Conservation (phyloP, 1,140 invertebrate species). For the Drosophila setifemur region DNA sequence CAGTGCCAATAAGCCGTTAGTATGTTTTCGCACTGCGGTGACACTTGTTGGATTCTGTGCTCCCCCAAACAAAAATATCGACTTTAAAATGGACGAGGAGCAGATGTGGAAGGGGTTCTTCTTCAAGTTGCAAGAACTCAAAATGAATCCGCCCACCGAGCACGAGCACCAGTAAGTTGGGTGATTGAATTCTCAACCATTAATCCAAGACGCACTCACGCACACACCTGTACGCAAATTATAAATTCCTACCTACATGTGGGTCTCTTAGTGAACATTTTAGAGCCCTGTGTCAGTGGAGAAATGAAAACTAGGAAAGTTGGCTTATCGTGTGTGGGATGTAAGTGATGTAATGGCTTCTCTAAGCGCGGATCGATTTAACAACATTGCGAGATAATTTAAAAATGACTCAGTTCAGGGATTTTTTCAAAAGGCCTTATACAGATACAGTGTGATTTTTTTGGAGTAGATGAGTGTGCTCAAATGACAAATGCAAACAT, state of each 20-base stretch:
- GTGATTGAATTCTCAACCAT: neutral
- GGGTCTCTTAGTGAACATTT: constrained; percentile 18
- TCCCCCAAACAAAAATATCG: neutral
- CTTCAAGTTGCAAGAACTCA: constrained; percentile 84
- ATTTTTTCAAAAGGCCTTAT: constrained; percentile 6
- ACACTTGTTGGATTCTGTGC: constrained; percentile 37
- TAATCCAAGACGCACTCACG: neutral
- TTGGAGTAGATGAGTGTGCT: neutral
- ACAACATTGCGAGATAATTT: neutral
- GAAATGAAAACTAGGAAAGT: constrained; percentile 16
- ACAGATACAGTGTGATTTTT: no score
- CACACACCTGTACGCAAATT: neutral
- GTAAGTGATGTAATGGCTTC: constrained; percentile 22
- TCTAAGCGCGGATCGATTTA: constrained; percentile 20
- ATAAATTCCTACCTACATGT: constrained; percentile 13
- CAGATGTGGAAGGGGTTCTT: constrained; percentile 89
- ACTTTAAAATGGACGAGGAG: constrained; percentile 84
- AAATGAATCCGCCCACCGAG: constrained; percentile 84
- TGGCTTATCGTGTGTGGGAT: constrained; percentile 14
- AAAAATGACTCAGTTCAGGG: constrained; percentile 20
- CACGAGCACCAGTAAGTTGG: constrained; percentile 85
- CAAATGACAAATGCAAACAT: neutral
- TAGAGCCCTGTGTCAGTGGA: constrained; percentile 16
- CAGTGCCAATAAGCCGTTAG: constrained; percentile 31
- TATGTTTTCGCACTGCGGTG: constrained; percentile 29